Base-by-base conservation (phyloP, 2,888 invertebrate genomes). In the Eumacrocentrus americanus region DNA sequence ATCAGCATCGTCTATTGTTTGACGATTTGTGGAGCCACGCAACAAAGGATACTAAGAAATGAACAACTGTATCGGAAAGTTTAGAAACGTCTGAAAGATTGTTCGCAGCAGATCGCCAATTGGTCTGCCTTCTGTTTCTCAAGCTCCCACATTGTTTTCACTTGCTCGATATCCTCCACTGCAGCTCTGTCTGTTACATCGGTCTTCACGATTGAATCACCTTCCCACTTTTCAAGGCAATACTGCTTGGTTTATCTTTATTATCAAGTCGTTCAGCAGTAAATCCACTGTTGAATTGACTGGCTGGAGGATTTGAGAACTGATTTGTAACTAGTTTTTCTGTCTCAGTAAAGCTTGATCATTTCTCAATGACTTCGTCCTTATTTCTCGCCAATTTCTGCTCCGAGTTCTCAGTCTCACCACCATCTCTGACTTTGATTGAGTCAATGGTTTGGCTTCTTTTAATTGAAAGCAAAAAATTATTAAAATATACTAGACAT, bases 41-140 rank as follows among this genome's bases (percentile, higher is more conserved):
- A n/a, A n/a, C n/a, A n/a, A n/a, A n/a, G n/a, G n/a, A n/a, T n/a
- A n/a, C n/a, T n/a, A n/a, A n/a, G n/a, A n/a, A n/a, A n/a, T n/a
- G n/a, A n/a, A n/a, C n/a, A n/a, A n/a, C n/a, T n/a, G n/a, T n/a
- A n/a, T n/a, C n/a, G n/a, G n/a, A n/a, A n/a, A n/a, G n/a, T n/a
- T n/a, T n/a, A 9, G 64, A 61, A 11, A 66, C 50, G 57, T 67
- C 72, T 4, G 64, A 40, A 3, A 60, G 64, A 52, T 46, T 67
- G 46, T 63, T 73, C 42, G 78, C 78, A 14, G 73, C 64, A 40
- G 74, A 63, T 58, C 73, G 71, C 78, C 2, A 79, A 63, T 50
- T 76, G 73, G 64, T 78, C 78, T 29, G 77, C 78, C 60, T 79
- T 78, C 11, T 76, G 72, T 62, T 79, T 79, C 47, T 79, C 78